Conservation (phyloP, 2,113 vertebrate species). For the Herpailurus yagouaroundi region DNA sequence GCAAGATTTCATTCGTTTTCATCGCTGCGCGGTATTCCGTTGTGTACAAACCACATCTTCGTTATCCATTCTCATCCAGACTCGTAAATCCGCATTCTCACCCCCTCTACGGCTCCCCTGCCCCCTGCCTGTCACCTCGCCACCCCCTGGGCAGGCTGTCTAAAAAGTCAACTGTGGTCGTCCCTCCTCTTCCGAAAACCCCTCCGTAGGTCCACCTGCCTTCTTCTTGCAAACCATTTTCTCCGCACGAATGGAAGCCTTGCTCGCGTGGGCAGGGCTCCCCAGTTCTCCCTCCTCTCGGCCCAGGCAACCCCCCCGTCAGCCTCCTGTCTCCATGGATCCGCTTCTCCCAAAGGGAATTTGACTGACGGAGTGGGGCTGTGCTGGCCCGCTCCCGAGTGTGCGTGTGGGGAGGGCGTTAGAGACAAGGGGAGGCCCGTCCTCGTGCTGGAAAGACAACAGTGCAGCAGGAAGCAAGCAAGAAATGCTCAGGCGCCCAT, state of each 20-base stretch:
- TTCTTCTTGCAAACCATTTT: background rate
- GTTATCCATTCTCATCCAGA: background rate
- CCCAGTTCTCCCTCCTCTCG: background rate
- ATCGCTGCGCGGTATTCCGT: too few relatives aligned
- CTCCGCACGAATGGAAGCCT: background rate
- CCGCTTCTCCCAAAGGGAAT: background rate
- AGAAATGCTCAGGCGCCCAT: fast-evolving
- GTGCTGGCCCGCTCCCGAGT: background rate
- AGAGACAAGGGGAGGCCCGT: background rate
- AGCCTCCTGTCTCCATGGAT: background rate
- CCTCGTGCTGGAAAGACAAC: background rate
- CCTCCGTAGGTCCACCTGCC: background rate
- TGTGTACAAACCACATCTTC: too few relatives aligned
- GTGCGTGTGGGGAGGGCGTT: too few relatives aligned
- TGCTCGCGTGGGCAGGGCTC: background rate
- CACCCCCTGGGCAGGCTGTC: background rate
- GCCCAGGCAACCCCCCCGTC: background rate
- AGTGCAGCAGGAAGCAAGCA: fast-evolving
- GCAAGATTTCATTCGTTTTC: too few relatives aligned
- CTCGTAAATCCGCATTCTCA: background rate
- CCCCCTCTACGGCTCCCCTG: fast-evolving
- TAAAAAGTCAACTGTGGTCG: background rate
- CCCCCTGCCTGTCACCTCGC: background rate
- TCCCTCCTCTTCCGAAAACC: background rate
- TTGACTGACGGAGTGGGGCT: background rate